Evolutionary conservation across 1,140 invertebrate genomes (phyloP).

Genomic region (Pseudobourletiella spinata): DNA sequence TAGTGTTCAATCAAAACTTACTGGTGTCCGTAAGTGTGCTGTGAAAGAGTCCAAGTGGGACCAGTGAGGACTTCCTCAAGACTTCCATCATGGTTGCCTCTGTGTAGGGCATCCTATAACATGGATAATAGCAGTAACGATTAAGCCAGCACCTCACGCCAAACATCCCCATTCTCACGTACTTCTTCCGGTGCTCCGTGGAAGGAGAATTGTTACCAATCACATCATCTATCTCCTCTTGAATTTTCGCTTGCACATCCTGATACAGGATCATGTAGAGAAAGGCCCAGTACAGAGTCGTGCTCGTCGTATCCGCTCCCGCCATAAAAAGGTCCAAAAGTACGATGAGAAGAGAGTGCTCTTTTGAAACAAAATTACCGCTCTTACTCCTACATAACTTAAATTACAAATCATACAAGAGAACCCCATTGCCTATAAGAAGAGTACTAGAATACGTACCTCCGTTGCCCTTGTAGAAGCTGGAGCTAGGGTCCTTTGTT

Average conservation of each 20-base stretch:
- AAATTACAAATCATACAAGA: too few relatives aligned
- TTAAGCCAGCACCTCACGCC: too few relatives aligned
- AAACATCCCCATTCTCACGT: too few relatives aligned
- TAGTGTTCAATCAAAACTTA: too few relatives aligned
- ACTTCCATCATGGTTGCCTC: constrained; percentile 68
- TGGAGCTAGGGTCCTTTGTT: constrained; percentile 26
- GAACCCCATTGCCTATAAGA: too few relatives aligned
- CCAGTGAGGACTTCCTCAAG: constrained; percentile 64
- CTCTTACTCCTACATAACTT: background rate
- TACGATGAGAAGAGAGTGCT: constrained; percentile 30
- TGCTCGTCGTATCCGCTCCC: constrained; percentile 71
- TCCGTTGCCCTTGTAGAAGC: constrained; percentile 27
- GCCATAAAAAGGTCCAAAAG: constrained; percentile 49
- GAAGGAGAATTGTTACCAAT: constrained; percentile 59
- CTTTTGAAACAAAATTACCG: constrained; percentile 2
- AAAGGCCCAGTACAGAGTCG: constrained; percentile 66
- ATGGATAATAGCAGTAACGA: too few relatives aligned
- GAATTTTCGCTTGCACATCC: constrained; percentile 67
- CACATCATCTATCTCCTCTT: constrained; percentile 64
- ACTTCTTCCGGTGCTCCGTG: constrained; percentile 61
- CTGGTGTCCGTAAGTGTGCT: constrained; percentile 54
- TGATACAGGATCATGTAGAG: constrained; percentile 65
- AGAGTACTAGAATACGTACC: constrained; percentile 15
- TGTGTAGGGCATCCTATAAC: constrained; percentile 64
- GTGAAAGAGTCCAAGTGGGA: constrained; percentile 69